Evolutionary conservation across 2,113 vertebrate species (phyloP).

Genomic region (Micromys minutus): DNA sequence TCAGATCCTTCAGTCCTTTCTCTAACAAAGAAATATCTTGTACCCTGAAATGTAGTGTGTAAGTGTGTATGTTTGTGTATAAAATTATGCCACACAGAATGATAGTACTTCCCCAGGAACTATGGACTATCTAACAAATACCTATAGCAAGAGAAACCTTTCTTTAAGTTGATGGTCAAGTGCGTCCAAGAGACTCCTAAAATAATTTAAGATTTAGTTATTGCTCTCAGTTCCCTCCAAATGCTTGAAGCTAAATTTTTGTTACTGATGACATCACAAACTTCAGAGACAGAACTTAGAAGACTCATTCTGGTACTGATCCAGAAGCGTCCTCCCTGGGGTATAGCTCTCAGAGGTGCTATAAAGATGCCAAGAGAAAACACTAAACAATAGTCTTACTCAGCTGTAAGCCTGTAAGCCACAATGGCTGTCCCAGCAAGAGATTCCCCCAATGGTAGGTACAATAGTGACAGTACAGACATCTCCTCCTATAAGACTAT

Average conservation of each 20-base stretch:
- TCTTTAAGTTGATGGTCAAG: not conserved
- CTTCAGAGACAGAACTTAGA: not conserved
- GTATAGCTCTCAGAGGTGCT: not conserved
- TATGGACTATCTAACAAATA: not conserved
- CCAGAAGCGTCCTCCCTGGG: not conserved
- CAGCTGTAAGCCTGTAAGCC: not conserved
- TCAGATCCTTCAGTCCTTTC: too few relatives aligned
- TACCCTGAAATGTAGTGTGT: not conserved
- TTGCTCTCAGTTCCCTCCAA: not conserved
- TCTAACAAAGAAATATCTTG: not conserved
- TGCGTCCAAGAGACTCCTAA: not conserved
- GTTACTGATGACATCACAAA: not conserved
- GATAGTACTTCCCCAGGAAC: not conserved
- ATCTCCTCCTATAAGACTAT: not conserved
- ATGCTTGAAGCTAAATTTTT: too few relatives aligned
- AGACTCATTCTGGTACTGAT: not conserved
- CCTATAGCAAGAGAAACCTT: not conserved
- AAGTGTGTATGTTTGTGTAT: not conserved
- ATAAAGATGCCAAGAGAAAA: not conserved
- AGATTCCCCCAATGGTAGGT: too few relatives aligned
- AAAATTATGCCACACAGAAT: not conserved
- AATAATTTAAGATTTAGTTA: not conserved
- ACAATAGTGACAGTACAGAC: not conserved
- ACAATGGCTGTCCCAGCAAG: not conserved
- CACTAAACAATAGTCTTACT: not conserved